phyloP scores from a whole-genome alignment of 2,797 vertebrate genomes.

The Melanotaenia trifasciata region DNA sequence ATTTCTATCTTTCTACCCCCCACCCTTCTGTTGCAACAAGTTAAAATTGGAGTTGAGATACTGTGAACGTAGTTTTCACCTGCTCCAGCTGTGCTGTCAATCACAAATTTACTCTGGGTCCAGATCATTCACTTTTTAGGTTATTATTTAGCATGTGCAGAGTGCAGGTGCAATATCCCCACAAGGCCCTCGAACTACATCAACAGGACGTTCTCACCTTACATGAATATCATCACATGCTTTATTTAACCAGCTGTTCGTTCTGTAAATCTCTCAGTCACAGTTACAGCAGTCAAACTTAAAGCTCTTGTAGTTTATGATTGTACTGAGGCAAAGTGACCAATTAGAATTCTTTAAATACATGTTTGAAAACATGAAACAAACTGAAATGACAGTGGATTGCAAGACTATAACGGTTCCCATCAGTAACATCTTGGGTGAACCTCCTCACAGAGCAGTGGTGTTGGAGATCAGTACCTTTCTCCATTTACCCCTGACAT shows the following conservation, averaged over 20 bases:
- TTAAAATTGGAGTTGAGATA: conserved; percentile 66
- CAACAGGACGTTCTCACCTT: not conserved
- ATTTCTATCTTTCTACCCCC: conserved; percentile 11
- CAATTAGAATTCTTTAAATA: not conserved
- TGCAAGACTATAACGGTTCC: not conserved
- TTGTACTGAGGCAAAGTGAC: conserved; percentile 3
- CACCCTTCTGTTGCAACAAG: conserved; percentile 22
- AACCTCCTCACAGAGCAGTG: not conserved
- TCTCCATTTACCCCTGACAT: too few species aligned
- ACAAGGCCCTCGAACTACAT: not conserved
- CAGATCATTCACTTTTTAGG: conserved; percentile 22
- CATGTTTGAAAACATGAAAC: not conserved
- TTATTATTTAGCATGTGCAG: conserved; percentile 26
- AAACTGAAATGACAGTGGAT: not conserved
- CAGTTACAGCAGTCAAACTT: not conserved
- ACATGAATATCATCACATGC: not conserved
- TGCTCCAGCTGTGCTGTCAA: conserved; percentile 58
- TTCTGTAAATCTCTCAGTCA: not conserved
- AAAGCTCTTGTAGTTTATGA: not conserved
- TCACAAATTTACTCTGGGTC: conserved; percentile 27
- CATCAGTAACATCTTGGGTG: not conserved
- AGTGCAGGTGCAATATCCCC: conserved; percentile 3
- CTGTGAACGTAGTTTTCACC: conserved; percentile 57
- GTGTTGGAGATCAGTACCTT: not conserved
- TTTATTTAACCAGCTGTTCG: conserved; percentile 2